Conservation (phyloP, 2,113 vertebrate species). For the Blennius ocellaris region DNA sequence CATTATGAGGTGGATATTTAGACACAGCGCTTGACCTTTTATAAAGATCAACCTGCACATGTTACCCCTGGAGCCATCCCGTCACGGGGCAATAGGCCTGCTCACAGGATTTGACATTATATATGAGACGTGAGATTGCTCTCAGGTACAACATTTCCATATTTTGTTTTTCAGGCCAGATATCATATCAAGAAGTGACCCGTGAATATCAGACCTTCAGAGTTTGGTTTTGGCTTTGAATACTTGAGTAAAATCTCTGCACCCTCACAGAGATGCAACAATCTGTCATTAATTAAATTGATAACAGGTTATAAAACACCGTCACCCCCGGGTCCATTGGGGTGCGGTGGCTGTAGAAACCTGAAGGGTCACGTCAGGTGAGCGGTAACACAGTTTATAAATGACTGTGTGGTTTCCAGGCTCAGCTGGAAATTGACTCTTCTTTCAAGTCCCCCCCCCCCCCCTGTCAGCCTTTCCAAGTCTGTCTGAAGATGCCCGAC, state of each 20-base stretch:
- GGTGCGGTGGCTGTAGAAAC: slow-evolving; percentile 16
- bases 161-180: slow-evolving; percentile 46
- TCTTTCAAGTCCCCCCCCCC: slow-evolving; percentile 33
- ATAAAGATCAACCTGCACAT: slow-evolving; percentile 51
- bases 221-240: slow-evolving; percentile 12
- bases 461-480: slow-evolving; percentile 47
- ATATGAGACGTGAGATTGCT: slow-evolving; percentile 17
- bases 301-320: slow-evolving; percentile 28
- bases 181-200: slow-evolving; percentile 30
- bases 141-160: slow-evolving; percentile 54
- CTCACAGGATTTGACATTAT: slow-evolving; percentile 48
- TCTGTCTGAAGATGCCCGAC: slow-evolving; percentile 53
- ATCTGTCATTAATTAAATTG: slow-evolving; percentile 16
- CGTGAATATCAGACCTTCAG: slow-evolving; percentile 21
- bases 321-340: background rate
- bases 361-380: slow-evolving; percentile 58
- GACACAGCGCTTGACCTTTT: slow-evolving; percentile 43
- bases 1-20: background rate
- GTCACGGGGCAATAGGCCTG: slow-evolving; percentile 29
- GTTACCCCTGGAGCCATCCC: slow-evolving; percentile 26
- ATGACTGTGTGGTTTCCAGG: slow-evolving; percentile 51
- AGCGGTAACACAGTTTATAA: slow-evolving; percentile 60
- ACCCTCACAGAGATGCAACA: slow-evolving; percentile 5
- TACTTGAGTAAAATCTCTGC: slow-evolving; percentile 9
- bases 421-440: slow-evolving; percentile 58